Percentiles rank a stretch among this genome's conserved stretches.
These are phyloP conservation scores for Merodon equestris DNA, from an alignment of 2,888 invertebrate species.

Conservation along the genomic window DNA sequence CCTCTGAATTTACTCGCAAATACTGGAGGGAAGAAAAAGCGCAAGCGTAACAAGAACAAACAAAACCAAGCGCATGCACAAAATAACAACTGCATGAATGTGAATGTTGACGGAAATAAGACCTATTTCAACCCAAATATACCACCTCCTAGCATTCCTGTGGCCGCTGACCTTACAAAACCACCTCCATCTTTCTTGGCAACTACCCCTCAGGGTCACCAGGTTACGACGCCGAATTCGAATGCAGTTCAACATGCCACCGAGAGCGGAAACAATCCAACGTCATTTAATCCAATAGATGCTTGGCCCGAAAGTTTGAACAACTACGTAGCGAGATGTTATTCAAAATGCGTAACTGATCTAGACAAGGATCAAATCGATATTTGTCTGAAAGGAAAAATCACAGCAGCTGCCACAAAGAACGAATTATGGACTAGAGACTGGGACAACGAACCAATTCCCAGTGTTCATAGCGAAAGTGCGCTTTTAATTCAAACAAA, in stretches of 20 bases:
- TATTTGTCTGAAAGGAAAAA: slow-evolving; percentile 94
- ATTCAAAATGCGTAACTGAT: slow-evolving; percentile 91
- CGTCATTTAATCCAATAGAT: slow-evolving; percentile 81
- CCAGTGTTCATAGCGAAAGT: slow-evolving; percentile 90
- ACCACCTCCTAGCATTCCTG: slow-evolving; percentile 50
- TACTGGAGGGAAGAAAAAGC: slow-evolving; percentile 83
- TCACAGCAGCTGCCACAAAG: slow-evolving; percentile 92
- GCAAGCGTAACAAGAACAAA: slow-evolving; percentile 85
- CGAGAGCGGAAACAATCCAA: slow-evolving; percentile 71
- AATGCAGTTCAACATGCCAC: slow-evolving; percentile 15
- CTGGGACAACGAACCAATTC: slow-evolving; percentile 96
- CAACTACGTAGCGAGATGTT: slow-evolving; percentile 94
- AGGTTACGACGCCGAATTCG: neutral
- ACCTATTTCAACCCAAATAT: slow-evolving; percentile 55
- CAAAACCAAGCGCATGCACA: slow-evolving; percentile 76
- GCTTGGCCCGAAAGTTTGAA: slow-evolving; percentile 89
- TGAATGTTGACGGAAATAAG: slow-evolving; percentile 24
- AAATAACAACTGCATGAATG: slow-evolving; percentile 58
- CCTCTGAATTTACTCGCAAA: slow-evolving; percentile 70
- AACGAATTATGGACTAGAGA: slow-evolving; percentile 93
- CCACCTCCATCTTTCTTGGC: slow-evolving; percentile 76
- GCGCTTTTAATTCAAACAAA: slow-evolving; percentile 81
- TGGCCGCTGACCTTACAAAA: slow-evolving; percentile 74
- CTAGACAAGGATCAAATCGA: slow-evolving; percentile 97
- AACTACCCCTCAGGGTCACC: slow-evolving; percentile 33